Conservation (phyloP, 2,113 vertebrate genomes). For the Clinocottus analis region DNA sequence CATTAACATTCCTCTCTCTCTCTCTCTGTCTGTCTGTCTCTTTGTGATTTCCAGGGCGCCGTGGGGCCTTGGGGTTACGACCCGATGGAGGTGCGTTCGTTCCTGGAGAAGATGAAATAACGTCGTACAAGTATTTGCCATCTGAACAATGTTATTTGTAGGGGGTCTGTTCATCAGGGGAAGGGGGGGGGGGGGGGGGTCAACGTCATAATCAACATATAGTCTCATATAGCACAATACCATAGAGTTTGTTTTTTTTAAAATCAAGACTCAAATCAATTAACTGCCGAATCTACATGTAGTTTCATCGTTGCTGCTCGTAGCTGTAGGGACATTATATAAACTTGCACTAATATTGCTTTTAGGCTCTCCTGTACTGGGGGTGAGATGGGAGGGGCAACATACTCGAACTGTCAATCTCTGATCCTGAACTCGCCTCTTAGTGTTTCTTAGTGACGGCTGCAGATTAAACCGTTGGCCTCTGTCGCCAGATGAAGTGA, state of each 20-base stretch:
- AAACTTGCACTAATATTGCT: not conserved
- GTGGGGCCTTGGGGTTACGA: slow-evolving; percentile 89
- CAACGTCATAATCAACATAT: not conserved
- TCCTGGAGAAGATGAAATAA: slow-evolving; percentile 86
- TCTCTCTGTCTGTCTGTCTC: not conserved
- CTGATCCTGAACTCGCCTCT: slow-evolving; percentile 18
- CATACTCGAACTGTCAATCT: not conserved
- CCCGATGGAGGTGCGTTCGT: slow-evolving; percentile 85
- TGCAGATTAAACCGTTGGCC: slow-evolving; percentile 74
- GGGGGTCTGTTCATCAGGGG: not conserved
- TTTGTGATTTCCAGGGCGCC: slow-evolving; percentile 81
- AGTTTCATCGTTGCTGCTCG: not conserved
- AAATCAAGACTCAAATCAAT: not conserved
- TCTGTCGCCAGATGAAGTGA: slow-evolving; percentile 74
- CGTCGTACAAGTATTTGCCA: not conserved
- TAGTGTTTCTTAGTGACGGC: slow-evolving; percentile 69
- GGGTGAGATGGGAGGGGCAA: not conserved
- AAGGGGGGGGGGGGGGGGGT: no score
- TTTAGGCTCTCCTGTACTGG: not conserved
- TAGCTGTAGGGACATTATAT: not conserved
- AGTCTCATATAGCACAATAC: not conserved
- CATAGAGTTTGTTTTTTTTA: not conserved
- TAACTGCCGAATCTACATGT: not conserved
- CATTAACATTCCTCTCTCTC: slow-evolving; percentile 13
- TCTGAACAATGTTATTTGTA: not conserved